These are phyloP conservation scores for Pristionchus mayeri DNA, from an alignment of 2,888 invertebrate genomes.

Conservation along the genomic window DNA sequence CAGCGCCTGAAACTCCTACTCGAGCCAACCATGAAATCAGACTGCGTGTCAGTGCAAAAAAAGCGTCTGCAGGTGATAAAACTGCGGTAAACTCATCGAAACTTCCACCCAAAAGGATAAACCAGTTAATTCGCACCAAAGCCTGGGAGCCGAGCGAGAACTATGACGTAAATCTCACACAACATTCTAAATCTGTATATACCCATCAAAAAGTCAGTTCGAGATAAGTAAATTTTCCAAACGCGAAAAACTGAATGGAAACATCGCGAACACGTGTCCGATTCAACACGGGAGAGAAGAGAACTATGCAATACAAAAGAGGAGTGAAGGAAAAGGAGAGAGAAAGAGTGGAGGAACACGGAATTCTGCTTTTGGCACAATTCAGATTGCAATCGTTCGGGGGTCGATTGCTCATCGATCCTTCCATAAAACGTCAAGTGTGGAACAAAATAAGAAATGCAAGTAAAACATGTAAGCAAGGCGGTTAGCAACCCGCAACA, in stretches of 20 bases:
- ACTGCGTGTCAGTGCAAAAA: background rate
- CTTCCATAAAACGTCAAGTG: background rate
- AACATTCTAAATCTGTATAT: no score
- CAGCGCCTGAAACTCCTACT: no score
- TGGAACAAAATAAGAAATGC: background rate
- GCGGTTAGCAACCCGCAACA: no score
- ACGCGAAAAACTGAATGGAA: background rate
- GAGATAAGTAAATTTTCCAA: background rate
- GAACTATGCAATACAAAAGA: slow-evolving; percentile 35
- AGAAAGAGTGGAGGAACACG: background rate
- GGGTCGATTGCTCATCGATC: background rate
- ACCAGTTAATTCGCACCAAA: no score
- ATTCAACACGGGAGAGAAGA: background rate
- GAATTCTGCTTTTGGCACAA: background rate
- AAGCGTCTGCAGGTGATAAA: slow-evolving; percentile 21
- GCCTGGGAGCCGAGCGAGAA: no score
- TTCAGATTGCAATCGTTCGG: background rate
- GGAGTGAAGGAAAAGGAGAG: background rate
- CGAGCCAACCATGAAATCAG: background rate
- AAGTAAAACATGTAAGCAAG: no score
- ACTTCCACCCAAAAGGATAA: no score
- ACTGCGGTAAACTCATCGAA: background rate
- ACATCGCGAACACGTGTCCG: slow-evolving; percentile 23
- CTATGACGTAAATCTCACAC: no score
- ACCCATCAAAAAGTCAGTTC: no score